Evolutionary conservation across 2,113 vertebrate species (phyloP), one percentile per base, ranked within the genome.

Genomic region (Hippocampus barbouri): DNA sequence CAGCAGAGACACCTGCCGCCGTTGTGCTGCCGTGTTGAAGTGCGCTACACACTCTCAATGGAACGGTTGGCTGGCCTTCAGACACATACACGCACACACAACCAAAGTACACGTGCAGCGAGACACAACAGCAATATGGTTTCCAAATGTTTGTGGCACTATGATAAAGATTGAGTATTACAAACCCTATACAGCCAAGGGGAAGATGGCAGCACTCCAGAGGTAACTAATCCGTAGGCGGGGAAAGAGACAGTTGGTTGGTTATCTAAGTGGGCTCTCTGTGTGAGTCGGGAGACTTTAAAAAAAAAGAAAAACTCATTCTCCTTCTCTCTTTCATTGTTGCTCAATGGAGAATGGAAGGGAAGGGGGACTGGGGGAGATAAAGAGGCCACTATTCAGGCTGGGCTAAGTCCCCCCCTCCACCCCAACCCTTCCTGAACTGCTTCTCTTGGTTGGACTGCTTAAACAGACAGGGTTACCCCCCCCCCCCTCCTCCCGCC

Each of bases 301-400:
- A 73, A 75, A 83, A 88, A 86, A 89, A 78, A 74, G 84, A 84
- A 84, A 60, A 73, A 67, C 69, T 88, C 77, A 80, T 83, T 88
- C 83, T 87, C 67, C 78, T 71, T 82, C 79, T 82, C 80, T 83
- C 73, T 59, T 72, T 85, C 83, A 91, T 93, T 95, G 91, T 86
- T 75, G 85, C 86, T 90, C 74, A 75, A 85, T 85, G 78, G 79
- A 89, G 86, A 91, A 90, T 86, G 74, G 87, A 86, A 83, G 74
- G 80, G 82, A 88, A 85, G 80, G 83, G 87, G 90, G 83, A 78
- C 84, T 70, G 79, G 75, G 73, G 73, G 84, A 89, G 87, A 92
- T 91, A 91, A 92, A 92, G 88, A 89, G 84, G 69, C 78, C 74
- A 83, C 90, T 89, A 90, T 93, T 93, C 90, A 92, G 78, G 56